A percentile compares a stretch with the other conserved stretches of the same genome.
Conservation (phyloP, 1,140 invertebrate genomes). For the Cepaea nemoralis region DNA sequence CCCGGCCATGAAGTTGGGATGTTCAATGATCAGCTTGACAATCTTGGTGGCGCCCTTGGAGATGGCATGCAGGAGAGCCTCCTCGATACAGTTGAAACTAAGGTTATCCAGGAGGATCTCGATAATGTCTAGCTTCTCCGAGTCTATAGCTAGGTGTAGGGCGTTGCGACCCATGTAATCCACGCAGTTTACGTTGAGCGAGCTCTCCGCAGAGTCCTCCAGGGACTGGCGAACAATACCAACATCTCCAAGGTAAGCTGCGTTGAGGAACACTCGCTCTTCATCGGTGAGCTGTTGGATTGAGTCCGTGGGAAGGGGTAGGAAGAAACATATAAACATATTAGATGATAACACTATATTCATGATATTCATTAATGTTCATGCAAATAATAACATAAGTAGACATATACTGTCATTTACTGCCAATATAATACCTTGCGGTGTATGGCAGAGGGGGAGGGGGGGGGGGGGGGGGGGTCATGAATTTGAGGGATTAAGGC, state of each 20-base stretch:
- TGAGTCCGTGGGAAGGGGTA: background rate
- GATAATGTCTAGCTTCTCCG: constrained; percentile 69
- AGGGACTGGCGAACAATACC: constrained; percentile 67
- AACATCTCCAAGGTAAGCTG: constrained; percentile 69
- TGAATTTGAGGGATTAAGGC: no score
- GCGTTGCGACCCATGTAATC: constrained; percentile 70
- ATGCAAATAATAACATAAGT: no score
- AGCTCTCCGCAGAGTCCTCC: constrained; percentile 61
- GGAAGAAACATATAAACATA: no score
- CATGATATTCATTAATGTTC: no score
- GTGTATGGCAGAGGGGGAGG: no score
- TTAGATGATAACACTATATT: no score
- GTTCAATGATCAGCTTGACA: constrained; percentile 70
- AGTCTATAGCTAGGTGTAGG: constrained; percentile 69
- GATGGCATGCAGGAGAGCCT: constrained; percentile 71
- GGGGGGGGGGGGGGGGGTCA: no score
- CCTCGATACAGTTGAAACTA: constrained; percentile 68
- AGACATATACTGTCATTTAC: no score
- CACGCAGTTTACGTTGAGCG: constrained; percentile 67
- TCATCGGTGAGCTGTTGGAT: constrained; percentile 69
- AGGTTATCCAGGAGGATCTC: constrained; percentile 67
- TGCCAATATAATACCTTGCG: no score
- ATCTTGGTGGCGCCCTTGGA: constrained; percentile 71
- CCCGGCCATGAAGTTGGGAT: constrained; percentile 70
- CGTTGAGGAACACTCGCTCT: constrained; percentile 71